These are phyloP conservation scores for Scaptodrosophila latifasciaeformis DNA, from an alignment of 2,888 invertebrate species.

Conservation along the genomic window DNA sequence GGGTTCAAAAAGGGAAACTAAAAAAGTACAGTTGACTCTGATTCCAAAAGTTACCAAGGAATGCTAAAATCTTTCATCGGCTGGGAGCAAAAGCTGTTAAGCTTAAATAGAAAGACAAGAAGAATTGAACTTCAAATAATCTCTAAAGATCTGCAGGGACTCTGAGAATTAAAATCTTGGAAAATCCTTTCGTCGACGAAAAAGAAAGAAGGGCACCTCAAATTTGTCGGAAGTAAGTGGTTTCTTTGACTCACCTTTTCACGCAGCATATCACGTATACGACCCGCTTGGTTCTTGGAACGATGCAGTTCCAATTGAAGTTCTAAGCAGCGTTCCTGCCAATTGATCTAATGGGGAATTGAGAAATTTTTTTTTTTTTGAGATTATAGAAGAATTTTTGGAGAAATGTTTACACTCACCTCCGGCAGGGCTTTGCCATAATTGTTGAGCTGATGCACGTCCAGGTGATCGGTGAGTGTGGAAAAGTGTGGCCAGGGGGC, in stretches of 20 bases:
- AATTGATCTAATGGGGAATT: constrained; percentile 80
- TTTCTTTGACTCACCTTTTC: constrained; percentile 92
- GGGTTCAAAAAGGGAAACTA: too few relatives aligned
- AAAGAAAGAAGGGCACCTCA: neutral
- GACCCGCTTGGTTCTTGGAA: constrained; percentile 89
- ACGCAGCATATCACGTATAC: constrained; percentile 90
- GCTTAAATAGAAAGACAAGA: too few relatives aligned
- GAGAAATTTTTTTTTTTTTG: neutral
- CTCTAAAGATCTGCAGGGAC: too few relatives aligned
- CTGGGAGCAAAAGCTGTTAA: too few relatives aligned
- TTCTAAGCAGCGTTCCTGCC: constrained; percentile 92
- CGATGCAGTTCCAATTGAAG: constrained; percentile 90
- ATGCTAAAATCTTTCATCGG: too few relatives aligned
- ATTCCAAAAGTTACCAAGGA: too few relatives aligned
- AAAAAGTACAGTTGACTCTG: too few relatives aligned
- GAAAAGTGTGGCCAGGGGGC: constrained; percentile 74
- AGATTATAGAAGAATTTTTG: neutral
- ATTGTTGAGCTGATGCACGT: constrained; percentile 74
- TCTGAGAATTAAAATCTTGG: too few relatives aligned
- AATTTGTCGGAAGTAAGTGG: neutral
- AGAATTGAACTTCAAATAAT: too few relatives aligned
- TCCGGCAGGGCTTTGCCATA: constrained; percentile 74
- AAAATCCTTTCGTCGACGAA: too few relatives aligned
- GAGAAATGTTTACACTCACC: constrained; percentile 50
- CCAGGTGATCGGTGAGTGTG: constrained; percentile 71